Conservation (phyloP, 2,888 invertebrate species). For the Eulithis testata region DNA sequence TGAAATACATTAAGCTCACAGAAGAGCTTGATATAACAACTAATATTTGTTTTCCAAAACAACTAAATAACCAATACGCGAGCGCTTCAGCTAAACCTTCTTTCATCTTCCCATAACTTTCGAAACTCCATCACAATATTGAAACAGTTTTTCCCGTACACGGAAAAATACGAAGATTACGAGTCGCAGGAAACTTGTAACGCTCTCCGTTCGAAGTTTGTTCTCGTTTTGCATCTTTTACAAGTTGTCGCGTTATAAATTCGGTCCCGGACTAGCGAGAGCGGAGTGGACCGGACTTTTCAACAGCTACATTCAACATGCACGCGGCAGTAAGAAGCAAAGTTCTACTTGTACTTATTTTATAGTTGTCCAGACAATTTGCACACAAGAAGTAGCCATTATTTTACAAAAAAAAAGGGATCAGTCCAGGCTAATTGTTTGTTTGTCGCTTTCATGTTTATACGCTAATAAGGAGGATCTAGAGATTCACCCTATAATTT, state of each 20-base stretch:
- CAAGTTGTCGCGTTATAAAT: constrained; percentile 52
- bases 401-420: too few species aligned
- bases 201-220: constrained; percentile 19
- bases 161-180: constrained; percentile 23
- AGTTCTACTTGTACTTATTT: too few species aligned
- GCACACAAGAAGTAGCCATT: too few species aligned
- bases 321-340: background rate
- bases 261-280: constrained; percentile 38
- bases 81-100: background rate
- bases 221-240: constrained; percentile 51
- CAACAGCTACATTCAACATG: constrained; percentile 24
- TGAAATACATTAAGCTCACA: too few species aligned
- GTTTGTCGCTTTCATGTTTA: too few species aligned
- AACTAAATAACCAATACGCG: too few species aligned
- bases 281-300: constrained; percentile 44
- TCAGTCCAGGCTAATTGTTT: too few species aligned
- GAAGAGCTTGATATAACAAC: too few species aligned
- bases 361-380: too few species aligned
- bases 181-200: constrained; percentile 24
- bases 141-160: constrained; percentile 21
- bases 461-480: too few species aligned
- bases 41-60: too few species aligned
- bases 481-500: too few species aligned
- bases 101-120: background rate
- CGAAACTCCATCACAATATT: constrained; percentile 25